Percentiles rank a stretch among this genome's conserved stretches.
These are phyloP conservation scores for Eulemur mongoz DNA, from an alignment of 2,797 vertebrate species.

Conservation along the genomic window DNA sequence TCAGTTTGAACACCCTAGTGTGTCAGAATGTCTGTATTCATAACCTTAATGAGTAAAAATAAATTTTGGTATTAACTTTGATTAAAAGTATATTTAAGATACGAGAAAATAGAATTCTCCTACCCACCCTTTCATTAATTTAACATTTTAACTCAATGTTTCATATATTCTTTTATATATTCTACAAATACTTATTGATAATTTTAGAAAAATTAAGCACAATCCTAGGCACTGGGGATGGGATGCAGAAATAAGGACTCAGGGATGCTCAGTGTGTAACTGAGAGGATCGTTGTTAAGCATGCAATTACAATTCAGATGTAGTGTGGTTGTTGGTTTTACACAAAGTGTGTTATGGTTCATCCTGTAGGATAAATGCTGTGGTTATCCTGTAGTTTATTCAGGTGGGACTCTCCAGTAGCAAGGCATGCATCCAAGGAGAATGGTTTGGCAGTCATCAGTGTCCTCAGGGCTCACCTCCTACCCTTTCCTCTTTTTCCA, in stretches of 20 bases:
- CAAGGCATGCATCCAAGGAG: background rate
- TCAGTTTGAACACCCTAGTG: background rate
- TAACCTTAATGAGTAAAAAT: constrained; percentile 50
- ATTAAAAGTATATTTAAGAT: constrained; percentile 31
- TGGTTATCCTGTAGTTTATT: background rate
- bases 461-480: background rate
- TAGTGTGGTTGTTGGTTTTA: background rate
- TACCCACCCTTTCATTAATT: background rate
- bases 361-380: background rate
- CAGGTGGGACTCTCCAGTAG: background rate
- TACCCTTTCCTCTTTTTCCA: background rate
- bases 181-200: background rate
- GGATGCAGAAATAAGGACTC: background rate
- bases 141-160: background rate
- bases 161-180: background rate
- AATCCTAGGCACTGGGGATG: background rate
- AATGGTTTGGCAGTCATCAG: background rate
- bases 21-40: background rate
- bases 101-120: background rate
- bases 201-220: background rate
- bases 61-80: background rate
- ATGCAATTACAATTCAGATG: background rate
- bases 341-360: background rate
- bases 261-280: background rate
- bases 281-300: background rate